Base-by-base conservation (phyloP, 2,113 vertebrate genomes). In the Gulo gulo region DNA sequence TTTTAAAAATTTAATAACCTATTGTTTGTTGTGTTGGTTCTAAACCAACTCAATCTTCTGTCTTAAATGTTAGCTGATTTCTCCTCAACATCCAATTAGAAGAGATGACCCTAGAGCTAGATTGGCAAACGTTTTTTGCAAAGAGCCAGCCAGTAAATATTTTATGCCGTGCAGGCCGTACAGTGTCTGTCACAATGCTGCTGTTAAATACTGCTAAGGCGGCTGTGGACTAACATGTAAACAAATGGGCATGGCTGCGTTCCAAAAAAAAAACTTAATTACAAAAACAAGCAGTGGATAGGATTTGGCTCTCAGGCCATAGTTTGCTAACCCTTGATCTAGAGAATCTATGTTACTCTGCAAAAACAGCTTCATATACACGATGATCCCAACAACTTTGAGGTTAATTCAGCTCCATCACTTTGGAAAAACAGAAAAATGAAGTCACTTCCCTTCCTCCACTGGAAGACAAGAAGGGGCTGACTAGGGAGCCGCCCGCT, bases 61-160 rank as follows among this genome's bases (percentile, higher is more conserved):
- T 89, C 96, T 84, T 74, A 95, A 91, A 88, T 84, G 94, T 80
- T 80, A 67, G 95, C 36, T 42, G 21, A 15, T 80, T 96, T 94
- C 91, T 82, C 59, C 50, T 95, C 85, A 65, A 65, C 84, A 52
- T 76, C 65, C 85, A 34, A 61, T 91, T 82, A 86, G 92, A 93
- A 91, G 55, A 65, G 39, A 83, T 65, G 85, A 52, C 42, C 69
- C 55, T 73, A 82, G 73, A 86, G 23, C 34, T 76, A 45, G 57
- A 39, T 6, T 93, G 85, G 73, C 91, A 90, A 95, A 92, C 21
- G 15, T n/a, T 92, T 61, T 93, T 45, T 73, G 55, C 47, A 57
- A 88, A 86, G 21, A 82, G 83, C 71, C 59, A 81, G 26, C 65
- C 69, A 29, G 55, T 81, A 69, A 88, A 74, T 73, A 91, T 86